phyloP scores from a whole-genome alignment of 37 sponge, comb jelly and placozoan species.

The Chondrosia reniformis region DNA sequence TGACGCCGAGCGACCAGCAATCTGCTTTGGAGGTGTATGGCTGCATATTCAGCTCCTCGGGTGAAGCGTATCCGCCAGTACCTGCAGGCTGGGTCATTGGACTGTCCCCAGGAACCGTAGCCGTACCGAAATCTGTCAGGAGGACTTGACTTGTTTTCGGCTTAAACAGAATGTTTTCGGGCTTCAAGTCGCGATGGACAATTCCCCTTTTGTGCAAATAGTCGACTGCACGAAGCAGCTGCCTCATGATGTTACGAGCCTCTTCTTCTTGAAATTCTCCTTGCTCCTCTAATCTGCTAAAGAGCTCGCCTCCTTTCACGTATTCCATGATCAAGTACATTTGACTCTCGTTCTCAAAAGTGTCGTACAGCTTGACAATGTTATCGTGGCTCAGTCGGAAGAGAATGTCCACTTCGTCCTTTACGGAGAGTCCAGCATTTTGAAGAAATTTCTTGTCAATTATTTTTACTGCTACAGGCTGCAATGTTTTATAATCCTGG shows the following conservation, averaged over 20 bases:
- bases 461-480: slow-evolving; percentile 15
- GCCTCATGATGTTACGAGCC: slow-evolving; percentile 2
- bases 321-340: slow-evolving; percentile 23
- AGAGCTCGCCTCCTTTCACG: slow-evolving; percentile 20
- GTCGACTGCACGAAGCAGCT: slow-evolving; percentile 6
- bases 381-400: background rate
- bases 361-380: background rate
- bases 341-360: background rate
- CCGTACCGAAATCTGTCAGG: slow-evolving; percentile 23
- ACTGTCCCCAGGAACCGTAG: background rate
- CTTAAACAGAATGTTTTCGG: slow-evolving; percentile 17
- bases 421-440: background rate
- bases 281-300: background rate
- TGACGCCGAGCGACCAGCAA: slow-evolving; percentile 14
- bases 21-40: slow-evolving; percentile 2
- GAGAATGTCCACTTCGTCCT: background rate
- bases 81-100: slow-evolving; percentile 13
- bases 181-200: slow-evolving; percentile 18
- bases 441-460: slow-evolving; percentile 6
- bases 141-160: background rate
- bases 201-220: slow-evolving; percentile 9
- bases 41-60: slow-evolving; percentile 12
- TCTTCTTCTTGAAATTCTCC: slow-evolving; percentile 25
- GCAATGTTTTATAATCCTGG: background rate
- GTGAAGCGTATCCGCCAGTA: slow-evolving; percentile 9